Percentiles rank a stretch among this genome's conserved stretches.
phyloP scores from a whole-genome alignment of 2,113 vertebrate genomes.

The Galbula dea region DNA sequence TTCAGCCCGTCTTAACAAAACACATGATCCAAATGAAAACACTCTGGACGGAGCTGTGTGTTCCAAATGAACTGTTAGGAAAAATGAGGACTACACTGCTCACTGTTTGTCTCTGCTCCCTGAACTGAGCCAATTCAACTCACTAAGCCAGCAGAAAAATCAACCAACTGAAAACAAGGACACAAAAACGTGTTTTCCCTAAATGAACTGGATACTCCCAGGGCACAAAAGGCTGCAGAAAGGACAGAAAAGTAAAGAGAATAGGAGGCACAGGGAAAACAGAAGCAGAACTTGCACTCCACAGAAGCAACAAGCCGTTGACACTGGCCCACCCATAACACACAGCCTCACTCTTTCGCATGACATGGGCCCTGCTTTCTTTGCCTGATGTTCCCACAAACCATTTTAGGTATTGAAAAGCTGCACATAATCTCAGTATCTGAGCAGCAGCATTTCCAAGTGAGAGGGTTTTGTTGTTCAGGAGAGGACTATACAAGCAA shows the following conservation, averaged over 20 bases:
- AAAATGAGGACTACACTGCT: neutral
- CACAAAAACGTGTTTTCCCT: neutral
- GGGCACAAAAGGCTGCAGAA: neutral
- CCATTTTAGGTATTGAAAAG: neutral
- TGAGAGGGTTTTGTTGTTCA: neutral
- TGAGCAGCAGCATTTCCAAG: neutral
- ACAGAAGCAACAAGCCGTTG: neutral
- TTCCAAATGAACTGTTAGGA: neutral
- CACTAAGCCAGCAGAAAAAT: neutral
- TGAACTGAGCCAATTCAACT: neutral
- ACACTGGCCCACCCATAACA: neutral
- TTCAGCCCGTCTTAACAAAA: neutral
- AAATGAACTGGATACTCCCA: neutral
- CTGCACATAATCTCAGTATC: neutral
- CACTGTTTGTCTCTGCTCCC: neutral
- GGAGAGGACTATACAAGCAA: neutral
- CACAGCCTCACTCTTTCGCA: accelerated
- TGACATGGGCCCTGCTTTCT: accelerated
- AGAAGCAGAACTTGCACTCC: neutral
- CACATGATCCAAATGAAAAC: neutral
- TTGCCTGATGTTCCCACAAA: accelerated
- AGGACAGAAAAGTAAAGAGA: neutral
- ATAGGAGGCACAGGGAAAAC: neutral
- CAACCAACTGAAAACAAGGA: neutral
- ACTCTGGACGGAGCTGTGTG: neutral